Conservation (phyloP, 2,888 invertebrate genomes). For the Ormyrus pomaceus region DNA sequence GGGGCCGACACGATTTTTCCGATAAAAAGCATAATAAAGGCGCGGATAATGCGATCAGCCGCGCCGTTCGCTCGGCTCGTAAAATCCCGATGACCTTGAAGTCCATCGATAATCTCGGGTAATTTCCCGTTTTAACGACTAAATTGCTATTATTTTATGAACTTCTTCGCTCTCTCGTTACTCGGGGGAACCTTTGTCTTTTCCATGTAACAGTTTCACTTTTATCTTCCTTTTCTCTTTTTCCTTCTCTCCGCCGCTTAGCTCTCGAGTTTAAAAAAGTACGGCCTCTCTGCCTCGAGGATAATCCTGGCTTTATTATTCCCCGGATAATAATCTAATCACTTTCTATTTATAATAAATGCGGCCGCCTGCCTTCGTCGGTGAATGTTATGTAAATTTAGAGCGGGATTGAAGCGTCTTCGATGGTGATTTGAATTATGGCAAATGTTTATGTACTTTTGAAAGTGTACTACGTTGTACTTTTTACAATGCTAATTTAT, state of each 20-base stretch:
- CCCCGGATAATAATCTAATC: neutral
- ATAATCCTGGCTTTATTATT: neutral
- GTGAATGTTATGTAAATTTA: too few relatives aligned
- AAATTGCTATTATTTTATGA: conserved; percentile 38
- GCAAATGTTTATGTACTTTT: too few relatives aligned
- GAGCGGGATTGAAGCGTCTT: too few relatives aligned
- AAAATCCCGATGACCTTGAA: conserved; percentile 43
- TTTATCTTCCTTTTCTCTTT: neutral
- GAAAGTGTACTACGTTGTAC: too few relatives aligned
- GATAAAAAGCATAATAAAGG: neutral
- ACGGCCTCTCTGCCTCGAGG: too few relatives aligned
- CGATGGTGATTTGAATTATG: too few relatives aligned
- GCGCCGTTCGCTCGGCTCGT: neutral
- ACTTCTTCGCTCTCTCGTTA: neutral
- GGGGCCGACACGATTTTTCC: neutral
- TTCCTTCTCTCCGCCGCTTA: neutral
- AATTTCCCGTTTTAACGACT: conserved; percentile 25
- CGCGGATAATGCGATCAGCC: neutral
- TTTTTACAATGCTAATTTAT: too few relatives aligned
- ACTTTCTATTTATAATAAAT: neutral
- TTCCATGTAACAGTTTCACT: conserved; percentile 5
- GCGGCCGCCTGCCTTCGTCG: too few relatives aligned
- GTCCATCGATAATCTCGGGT: conserved; percentile 31
- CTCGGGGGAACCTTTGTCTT: conserved; percentile 15
- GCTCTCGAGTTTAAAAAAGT: too few relatives aligned